Evolutionary conservation across 2,113 vertebrate species (phyloP), one percentile per base, ranked within the genome.

Genomic region (Triplophysa rosa): DNA sequence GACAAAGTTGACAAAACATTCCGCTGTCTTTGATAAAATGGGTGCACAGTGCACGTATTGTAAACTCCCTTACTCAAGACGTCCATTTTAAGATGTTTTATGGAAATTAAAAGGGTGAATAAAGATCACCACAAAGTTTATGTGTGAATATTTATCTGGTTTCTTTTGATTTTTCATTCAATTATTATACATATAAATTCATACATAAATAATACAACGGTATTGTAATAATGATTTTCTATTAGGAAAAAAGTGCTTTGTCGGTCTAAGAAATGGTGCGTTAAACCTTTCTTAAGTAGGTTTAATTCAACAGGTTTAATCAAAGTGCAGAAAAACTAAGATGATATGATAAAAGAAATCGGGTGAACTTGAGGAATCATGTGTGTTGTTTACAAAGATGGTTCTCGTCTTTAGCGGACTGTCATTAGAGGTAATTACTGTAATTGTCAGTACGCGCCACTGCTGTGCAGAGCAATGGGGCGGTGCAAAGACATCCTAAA

Each of bases 351-450:
- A 4, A 23, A 9, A 21, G 37, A 62, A 19, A n/a, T 74, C 16
- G 21, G 71, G n/a, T 74, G 21, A 45, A 24, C 21, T 24, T 45
- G 0, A 42, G 56, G 52, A 17, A 29, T 65, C 42, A 16, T 73
- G 42, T 21, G 17, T 76, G 61, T 76, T 76, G 73, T 76, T 76
- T 76, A 76, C 26, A 52, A 24, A 23, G 61, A 65, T 19, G 59
- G 16, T 33, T 65, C 45, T 65, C 11, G 1, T 65, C 65, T 42
- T 8, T 23, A 45, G 59, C 45, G 8, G 61, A 76, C 73, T 76
- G 73, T 76, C 61, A 76, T 76, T 76, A 76, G 42, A 65, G 42
- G 45, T 76, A 76, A 76, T 76, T 76, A 76, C 73, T 52, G 73
- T 76, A 76, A 76, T 76, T 76, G 40, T 65, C 42, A 65, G 42